A percentile compares a stretch with the other conserved stretches of the same genome.
phyloP scores from a whole-genome alignment of 2,888 invertebrate species.

The Philereme vetulata region DNA sequence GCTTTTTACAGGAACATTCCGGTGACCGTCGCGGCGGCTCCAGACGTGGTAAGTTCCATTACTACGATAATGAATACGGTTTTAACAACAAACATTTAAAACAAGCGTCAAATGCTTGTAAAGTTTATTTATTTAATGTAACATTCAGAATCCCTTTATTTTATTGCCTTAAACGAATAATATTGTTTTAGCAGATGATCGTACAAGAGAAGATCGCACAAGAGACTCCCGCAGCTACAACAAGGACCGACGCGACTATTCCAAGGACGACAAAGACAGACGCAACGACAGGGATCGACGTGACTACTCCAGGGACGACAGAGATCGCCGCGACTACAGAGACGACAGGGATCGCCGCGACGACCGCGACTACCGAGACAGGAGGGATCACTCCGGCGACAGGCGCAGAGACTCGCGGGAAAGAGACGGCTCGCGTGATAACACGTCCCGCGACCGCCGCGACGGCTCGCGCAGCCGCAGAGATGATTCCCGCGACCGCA shows the following conservation, averaged over 20 bases:
- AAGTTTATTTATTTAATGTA: no score
- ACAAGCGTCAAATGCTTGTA: no score
- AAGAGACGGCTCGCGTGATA: conserved; percentile 44
- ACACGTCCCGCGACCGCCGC: conserved; percentile 30
- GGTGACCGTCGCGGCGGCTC: conserved; percentile 70
- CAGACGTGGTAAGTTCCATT: conserved; percentile 64
- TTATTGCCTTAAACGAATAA: no score
- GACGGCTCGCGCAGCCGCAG: conserved; percentile 44
- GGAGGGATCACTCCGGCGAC: conserved; percentile 49
- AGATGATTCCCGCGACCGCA: conserved; percentile 35
- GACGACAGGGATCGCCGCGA: conserved; percentile 46
- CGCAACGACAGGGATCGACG: conserved; percentile 52
- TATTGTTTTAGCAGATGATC: no score
- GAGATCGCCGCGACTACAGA: conserved; percentile 43
- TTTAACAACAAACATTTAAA: no score
- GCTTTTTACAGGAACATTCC: conserved; percentile 69
- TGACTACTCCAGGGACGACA: conserved; percentile 48
- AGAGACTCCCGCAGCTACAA: conserved; percentile 73
- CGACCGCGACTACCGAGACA: conserved; percentile 38
- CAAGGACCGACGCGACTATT: conserved; percentile 67
- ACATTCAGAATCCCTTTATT: no score
- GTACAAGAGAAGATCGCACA: conserved; percentile 60
- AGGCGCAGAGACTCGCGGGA: conserved; percentile 70
- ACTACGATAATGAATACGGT: no score
- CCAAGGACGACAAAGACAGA: conserved; percentile 59